phyloP scores from a whole-genome alignment of 2,797 vertebrate genomes.

The Xenops minutus region DNA sequence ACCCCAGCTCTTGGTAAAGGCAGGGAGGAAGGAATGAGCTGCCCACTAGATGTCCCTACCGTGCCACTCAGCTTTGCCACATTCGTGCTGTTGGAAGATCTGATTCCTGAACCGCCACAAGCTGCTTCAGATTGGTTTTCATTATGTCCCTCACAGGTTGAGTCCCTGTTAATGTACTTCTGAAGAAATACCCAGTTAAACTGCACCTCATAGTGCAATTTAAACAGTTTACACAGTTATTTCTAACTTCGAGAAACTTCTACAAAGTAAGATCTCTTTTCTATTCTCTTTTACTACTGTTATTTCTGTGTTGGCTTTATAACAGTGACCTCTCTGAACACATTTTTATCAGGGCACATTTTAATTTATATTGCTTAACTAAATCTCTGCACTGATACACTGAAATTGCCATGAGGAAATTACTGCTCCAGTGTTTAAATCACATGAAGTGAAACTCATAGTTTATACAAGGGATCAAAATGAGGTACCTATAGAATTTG shows the following conservation, averaged over 20 bases:
- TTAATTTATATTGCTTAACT: background rate
- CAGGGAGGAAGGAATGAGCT: background rate
- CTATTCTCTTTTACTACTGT: background rate
- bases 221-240: background rate
- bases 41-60: background rate
- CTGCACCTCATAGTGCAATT: background rate
- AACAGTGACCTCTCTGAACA: background rate
- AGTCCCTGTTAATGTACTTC: background rate
- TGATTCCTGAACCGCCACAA: background rate
- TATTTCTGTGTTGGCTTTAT: background rate
- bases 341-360: background rate
- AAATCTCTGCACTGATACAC: background rate
- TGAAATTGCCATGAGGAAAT: background rate
- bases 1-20: background rate
- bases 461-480: background rate
- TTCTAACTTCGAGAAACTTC: background rate
- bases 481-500: background rate
- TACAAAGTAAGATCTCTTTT: background rate
- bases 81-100: background rate
- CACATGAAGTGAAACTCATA: background rate
- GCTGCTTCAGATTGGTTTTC: background rate
- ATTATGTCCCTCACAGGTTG: background rate
- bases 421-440: background rate
- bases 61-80: background rate
- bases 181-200: background rate